Evolutionary conservation across 2,888 invertebrate species (phyloP).

Genomic region (Ommatoiulus sabulosus): DNA sequence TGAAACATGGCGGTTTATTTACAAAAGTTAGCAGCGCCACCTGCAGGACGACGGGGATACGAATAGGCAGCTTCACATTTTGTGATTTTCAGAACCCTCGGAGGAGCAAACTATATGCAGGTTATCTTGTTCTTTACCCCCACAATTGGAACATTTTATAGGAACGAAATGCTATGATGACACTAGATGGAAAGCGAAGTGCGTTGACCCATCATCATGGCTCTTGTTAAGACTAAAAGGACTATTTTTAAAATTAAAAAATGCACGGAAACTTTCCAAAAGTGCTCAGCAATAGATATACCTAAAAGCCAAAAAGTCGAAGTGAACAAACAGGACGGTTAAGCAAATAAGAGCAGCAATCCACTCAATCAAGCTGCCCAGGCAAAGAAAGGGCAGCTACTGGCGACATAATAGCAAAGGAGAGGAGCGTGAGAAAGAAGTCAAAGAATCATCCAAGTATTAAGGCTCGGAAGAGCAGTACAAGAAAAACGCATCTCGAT

Average conservation of each 20-base stretch:
- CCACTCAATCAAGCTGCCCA: background rate
- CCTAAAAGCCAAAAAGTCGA: background rate
- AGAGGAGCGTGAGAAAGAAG: constrained; percentile 7
- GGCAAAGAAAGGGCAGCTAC: background rate
- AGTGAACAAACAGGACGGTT: background rate
- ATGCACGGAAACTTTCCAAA: background rate
- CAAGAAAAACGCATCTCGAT: constrained; percentile 34
- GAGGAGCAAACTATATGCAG: too few species aligned
- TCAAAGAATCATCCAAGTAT: constrained; percentile 1
- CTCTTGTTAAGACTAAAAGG: too few species aligned
- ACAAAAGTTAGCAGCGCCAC: too few species aligned
- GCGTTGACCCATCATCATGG: too few species aligned
- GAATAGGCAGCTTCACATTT: too few species aligned
- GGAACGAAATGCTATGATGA: too few species aligned
- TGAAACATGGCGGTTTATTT: too few species aligned
- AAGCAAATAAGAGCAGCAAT: background rate
- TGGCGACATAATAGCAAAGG: background rate
- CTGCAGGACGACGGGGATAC: too few species aligned
- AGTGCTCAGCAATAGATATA: background rate
- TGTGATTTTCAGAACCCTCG: too few species aligned
- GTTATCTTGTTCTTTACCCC: too few species aligned
- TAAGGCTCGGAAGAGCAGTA: background rate
- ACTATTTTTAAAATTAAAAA: constrained; percentile 1
- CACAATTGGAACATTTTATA: too few species aligned
- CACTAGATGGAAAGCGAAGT: too few species aligned